Evolutionary conservation across 2,888 invertebrate species (phyloP).

Genomic region (Phortica magna): DNA sequence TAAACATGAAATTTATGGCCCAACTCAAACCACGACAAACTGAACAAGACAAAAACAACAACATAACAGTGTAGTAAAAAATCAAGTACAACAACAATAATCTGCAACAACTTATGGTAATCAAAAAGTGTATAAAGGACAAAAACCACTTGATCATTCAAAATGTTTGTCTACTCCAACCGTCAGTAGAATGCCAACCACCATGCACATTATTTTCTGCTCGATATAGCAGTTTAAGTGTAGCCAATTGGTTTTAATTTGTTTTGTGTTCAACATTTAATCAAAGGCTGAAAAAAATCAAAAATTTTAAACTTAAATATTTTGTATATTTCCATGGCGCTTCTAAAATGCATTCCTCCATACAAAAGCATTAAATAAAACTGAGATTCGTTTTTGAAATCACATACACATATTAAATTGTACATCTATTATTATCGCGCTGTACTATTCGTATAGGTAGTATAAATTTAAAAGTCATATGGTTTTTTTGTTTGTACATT

Average conservation of each 20-base stretch:
- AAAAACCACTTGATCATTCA: slow-evolving; percentile 22
- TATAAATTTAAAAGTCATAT: too few species aligned
- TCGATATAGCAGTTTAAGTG: slow-evolving; percentile 11
- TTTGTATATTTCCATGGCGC: too few species aligned
- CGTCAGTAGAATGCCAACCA: background rate
- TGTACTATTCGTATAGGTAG: too few species aligned
- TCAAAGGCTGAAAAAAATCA: too few species aligned
- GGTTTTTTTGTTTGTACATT: too few species aligned
- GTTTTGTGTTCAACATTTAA: background rate
- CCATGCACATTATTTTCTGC: background rate
- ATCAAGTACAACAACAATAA: background rate
- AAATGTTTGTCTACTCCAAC: background rate
- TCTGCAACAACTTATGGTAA: slow-evolving; percentile 21
- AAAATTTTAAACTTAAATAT: too few species aligned
- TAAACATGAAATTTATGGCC: slow-evolving; percentile 31
- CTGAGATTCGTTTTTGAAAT: too few species aligned
- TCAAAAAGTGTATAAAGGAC: slow-evolving; percentile 24
- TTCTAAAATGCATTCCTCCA: too few species aligned
- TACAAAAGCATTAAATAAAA: too few species aligned
- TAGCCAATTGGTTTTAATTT: slow-evolving; percentile 2
- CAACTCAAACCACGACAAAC: background rate
- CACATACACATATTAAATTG: too few species aligned
- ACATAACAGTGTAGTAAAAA: background rate
- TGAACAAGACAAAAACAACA: slow-evolving; percentile 5
- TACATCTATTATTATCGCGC: too few species aligned